Percentiles rank a stretch among this genome's conserved stretches.
phyloP scores from a whole-genome alignment of 1,140 invertebrate genomes.

The Leptopilina clavipes region DNA sequence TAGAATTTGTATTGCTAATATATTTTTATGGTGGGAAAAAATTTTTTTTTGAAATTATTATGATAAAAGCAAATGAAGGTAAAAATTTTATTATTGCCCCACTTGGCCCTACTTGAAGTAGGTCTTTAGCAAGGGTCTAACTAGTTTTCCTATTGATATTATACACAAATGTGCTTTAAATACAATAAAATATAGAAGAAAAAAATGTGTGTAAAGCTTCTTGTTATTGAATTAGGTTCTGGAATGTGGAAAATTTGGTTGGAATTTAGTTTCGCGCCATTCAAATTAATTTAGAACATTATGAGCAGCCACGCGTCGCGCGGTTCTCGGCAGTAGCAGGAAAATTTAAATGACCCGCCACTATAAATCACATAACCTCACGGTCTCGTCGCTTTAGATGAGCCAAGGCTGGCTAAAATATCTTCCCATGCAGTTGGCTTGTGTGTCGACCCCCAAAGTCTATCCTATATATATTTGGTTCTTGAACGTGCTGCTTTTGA shows the following conservation, averaged over 20 bases:
- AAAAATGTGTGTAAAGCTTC: neutral
- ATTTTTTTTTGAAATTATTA: too few species aligned
- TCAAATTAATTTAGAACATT: conserved; percentile 32
- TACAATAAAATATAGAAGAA: neutral
- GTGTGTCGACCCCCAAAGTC: neutral
- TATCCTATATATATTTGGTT: conserved; percentile 4
- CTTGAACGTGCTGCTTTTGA: conserved; percentile 1
- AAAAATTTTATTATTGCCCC: too few species aligned
- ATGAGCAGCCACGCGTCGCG: conserved; percentile 25
- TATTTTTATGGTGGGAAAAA: neutral
- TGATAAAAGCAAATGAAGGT: too few species aligned
- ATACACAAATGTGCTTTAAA: neutral
- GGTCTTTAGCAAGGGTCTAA: too few species aligned
- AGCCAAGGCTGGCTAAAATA: conserved; percentile 24
- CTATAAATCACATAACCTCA: conserved; percentile 27
- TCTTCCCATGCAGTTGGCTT: conserved; percentile 18
- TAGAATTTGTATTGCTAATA: neutral
- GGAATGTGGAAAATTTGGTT: neutral
- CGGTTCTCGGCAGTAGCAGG: neutral
- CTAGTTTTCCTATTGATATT: too few species aligned
- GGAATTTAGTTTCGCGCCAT: conserved; percentile 25
- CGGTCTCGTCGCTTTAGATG: conserved; percentile 25
- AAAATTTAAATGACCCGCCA: conserved; percentile 29
- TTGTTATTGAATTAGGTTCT: conserved; percentile 6
- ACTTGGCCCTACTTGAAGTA: too few species aligned